phyloP scores from a whole-genome alignment of 2,113 vertebrate genomes.

The Ophthalmolycus amberensis region DNA sequence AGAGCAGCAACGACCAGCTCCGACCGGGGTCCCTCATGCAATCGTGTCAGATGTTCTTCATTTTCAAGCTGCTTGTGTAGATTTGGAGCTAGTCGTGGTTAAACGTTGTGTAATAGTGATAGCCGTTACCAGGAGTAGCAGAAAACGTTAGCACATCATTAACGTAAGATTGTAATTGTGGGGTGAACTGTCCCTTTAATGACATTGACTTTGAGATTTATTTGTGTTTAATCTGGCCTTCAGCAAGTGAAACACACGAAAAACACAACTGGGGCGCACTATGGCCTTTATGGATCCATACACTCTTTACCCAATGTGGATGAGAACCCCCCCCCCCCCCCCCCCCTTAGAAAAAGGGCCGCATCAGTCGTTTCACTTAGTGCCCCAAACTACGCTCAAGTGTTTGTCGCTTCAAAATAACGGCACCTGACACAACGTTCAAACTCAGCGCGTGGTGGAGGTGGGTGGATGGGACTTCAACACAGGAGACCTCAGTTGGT shows the following conservation, averaged over 20 bases:
- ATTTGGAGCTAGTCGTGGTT: not conserved
- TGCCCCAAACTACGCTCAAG: not conserved
- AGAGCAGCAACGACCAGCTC: no score
- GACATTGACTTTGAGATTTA: no score
- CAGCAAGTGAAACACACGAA: constrained; percentile 31
- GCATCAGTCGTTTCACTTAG: not conserved
- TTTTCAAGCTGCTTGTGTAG: not conserved
- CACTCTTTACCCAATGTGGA: not conserved
- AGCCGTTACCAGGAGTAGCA: no score
- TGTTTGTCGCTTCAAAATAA: no score
- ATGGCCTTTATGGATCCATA: not conserved
- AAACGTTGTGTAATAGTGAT: no score
- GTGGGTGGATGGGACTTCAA: not conserved
- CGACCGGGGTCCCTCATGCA: no score
- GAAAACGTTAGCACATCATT: not conserved
- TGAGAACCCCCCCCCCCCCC: no score
- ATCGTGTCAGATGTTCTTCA: no score
- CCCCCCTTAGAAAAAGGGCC: not conserved
- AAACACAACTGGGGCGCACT: not conserved
- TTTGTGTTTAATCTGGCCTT: not conserved
- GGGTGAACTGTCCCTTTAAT: no score
- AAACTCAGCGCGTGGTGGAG: not conserved
- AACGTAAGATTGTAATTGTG: not conserved
- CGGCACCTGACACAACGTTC: no score
- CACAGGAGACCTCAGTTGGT: not conserved